A percentile compares a stretch with the other conserved stretches of the same genome.
Evolutionary conservation across 2,888 invertebrate genomes (phyloP).

Genomic region (Drosophila nr. fundita): DNA sequence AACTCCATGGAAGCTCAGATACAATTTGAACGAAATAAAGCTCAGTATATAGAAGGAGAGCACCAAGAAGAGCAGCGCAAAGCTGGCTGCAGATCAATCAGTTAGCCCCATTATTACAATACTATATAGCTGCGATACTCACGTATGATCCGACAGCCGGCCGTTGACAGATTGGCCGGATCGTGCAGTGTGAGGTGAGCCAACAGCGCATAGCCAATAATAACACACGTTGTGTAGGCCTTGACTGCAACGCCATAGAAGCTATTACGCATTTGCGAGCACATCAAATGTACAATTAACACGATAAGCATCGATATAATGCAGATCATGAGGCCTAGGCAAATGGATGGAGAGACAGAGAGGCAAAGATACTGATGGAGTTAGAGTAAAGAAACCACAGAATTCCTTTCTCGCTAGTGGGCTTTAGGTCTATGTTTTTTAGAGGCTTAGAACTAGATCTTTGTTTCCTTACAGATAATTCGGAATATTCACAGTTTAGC

Average conservation of each 20-base stretch:
- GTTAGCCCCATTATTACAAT: neutral
- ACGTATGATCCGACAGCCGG: constrained; percentile 73
- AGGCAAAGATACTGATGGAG: neutral
- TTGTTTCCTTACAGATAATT: neutral
- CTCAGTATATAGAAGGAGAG: constrained; percentile 79
- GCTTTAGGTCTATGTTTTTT: neutral
- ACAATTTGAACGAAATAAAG: constrained; percentile 79
- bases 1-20: constrained; percentile 78
- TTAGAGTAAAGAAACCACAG: neutral
- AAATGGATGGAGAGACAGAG: neutral
- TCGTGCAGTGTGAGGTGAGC: constrained; percentile 77
- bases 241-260: constrained; percentile 82
- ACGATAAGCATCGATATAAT: constrained; percentile 81
- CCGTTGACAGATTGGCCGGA: constrained; percentile 70
- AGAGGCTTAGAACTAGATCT: neutral
- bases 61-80: constrained; percentile 70
- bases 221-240: constrained; percentile 74
- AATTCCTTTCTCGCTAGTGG: rapidly evolving
- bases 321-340: constrained; percentile 71
- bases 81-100: constrained; percentile 58
- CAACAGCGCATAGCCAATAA: constrained; percentile 78
- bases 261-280: constrained; percentile 79
- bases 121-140: constrained; percentile 34
- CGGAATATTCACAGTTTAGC: neutral
- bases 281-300: constrained; percentile 72